Conservation (phyloP, 2,113 vertebrate species). For the Rhodinocichla rosea region DNA sequence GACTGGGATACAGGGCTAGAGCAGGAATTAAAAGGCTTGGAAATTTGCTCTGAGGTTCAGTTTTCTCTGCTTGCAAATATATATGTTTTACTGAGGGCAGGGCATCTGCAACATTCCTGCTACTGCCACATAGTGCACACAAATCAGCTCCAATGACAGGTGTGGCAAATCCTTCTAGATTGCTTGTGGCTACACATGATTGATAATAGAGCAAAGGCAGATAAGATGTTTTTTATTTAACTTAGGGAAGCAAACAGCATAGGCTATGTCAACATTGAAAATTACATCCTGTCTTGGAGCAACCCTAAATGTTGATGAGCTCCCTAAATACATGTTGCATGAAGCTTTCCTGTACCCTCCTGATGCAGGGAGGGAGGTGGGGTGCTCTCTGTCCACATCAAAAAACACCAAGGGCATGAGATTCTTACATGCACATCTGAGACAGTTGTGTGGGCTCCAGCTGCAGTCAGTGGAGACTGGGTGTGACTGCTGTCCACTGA, state of each 20-base stretch:
- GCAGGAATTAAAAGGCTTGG: not conserved
- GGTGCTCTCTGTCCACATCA: not conserved
- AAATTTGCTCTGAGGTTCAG: not conserved
- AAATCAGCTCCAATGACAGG: not conserved
- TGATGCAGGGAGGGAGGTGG: not conserved
- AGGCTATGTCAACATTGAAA: not conserved
- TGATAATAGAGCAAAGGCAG: not conserved
- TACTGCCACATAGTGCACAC: not conserved
- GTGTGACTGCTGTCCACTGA: not conserved
- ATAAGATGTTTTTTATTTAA: not conserved
- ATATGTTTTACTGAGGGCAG: not conserved
- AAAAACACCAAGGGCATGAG: not conserved
- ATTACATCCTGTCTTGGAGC: not conserved
- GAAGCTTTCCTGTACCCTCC: not conserved
- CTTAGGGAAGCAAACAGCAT: not conserved
- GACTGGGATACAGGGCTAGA: not conserved
- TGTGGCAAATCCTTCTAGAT: not conserved
- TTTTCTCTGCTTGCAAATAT: not conserved
- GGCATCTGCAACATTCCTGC: not conserved
- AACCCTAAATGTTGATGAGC: not conserved
- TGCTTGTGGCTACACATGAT: not conserved
- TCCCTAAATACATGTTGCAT: not conserved
- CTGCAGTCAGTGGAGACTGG: not conserved
- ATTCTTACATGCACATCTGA: not conserved
- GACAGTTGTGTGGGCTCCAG: not conserved